phyloP scores from a whole-genome alignment of 2,888 invertebrate species.

The Dicyrtoma fusca region DNA sequence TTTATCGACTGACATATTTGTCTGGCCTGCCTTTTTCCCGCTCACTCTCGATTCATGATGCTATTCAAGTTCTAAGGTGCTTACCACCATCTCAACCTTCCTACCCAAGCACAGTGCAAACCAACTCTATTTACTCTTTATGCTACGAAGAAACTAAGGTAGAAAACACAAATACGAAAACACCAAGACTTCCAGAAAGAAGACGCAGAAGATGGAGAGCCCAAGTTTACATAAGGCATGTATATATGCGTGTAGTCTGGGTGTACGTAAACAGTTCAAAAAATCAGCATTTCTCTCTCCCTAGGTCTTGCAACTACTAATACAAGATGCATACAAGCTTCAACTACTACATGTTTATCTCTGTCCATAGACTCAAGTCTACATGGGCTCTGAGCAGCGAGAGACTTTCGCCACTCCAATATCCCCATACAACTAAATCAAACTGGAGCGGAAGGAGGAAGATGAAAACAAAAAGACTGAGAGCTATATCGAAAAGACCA shows the following conservation, averaged over 20 bases:
- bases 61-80: constrained; percentile 9
- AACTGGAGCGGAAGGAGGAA: background rate
- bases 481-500: background rate
- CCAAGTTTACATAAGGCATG: no score
- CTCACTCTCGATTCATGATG: constrained; percentile 25
- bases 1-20: constrained; percentile 28
- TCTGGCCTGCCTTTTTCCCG: background rate
- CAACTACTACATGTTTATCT: no score
- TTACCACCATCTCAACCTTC: background rate
- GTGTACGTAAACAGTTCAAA: no score
- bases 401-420: constrained; percentile 19
- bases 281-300: no score
- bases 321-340: no score
- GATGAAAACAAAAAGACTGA: no score
- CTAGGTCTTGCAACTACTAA: no score
- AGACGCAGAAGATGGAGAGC: no score
- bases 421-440: constrained; percentile 23
- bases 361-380: no score
- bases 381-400: background rate
- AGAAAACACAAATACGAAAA: no score
- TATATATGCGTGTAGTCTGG: no score
- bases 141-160: background rate
- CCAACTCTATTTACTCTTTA: background rate
- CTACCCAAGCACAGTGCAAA: background rate
- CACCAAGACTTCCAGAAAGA: no score